phyloP scores from a whole-genome alignment of 2,797 vertebrate species.

The Rhincodon typus region DNA sequence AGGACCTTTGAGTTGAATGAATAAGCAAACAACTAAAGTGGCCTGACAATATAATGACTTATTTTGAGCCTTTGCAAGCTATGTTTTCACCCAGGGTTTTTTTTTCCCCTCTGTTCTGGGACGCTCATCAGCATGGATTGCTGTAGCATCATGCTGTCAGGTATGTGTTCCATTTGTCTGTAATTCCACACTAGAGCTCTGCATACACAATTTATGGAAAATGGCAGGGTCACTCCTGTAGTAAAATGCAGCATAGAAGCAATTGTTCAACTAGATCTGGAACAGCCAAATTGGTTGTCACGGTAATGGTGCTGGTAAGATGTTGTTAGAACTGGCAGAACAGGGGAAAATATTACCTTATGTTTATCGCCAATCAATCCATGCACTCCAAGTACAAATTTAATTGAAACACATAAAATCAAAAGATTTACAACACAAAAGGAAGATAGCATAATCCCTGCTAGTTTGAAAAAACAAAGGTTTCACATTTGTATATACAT shows the following conservation, averaged over 20 bases:
- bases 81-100: neutral
- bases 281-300: slow-evolving; percentile 1
- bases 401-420: neutral
- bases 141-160: neutral
- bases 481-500: neutral
- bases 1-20: neutral
- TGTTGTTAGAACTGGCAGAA: neutral
- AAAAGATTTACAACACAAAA: neutral
- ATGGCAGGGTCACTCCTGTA: neutral
- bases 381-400: neutral
- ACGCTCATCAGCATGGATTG: neutral
- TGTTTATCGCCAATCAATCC: neutral
- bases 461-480: neutral
- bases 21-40: slow-evolving; percentile 28
- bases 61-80: slow-evolving; percentile 7
- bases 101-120: neutral
- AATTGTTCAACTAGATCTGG: neutral
- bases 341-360: too few relatives aligned
- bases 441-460: neutral
- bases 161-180: neutral
- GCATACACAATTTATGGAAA: neutral
- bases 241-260: neutral
- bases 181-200: neutral
- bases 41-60: neutral
- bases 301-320: neutral